Evolutionary conservation across 2,113 vertebrate genomes (phyloP).

Genomic region (Glaucomys volans): DNA sequence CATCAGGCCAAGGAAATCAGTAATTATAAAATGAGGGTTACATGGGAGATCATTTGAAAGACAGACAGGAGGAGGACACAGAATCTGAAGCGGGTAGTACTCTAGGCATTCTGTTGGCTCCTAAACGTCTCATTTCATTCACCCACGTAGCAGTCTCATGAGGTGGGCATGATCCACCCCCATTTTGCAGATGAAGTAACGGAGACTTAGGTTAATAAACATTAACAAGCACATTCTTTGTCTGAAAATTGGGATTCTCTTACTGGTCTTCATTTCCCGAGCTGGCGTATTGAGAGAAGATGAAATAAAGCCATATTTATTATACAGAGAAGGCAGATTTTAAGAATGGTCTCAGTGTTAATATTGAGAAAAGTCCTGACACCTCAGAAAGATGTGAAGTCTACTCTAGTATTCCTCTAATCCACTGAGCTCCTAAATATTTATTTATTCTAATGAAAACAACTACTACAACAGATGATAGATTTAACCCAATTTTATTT

Average conservation of each 20-base stretch:
- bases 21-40: background rate
- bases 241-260: background rate
- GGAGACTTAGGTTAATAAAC: background rate
- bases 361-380: background rate
- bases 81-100: background rate
- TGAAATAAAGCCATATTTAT: conserved; percentile 31
- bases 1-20: background rate
- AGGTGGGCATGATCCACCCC: background rate
- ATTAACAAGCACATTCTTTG: background rate
- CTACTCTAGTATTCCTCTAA: background rate
- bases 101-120: background rate
- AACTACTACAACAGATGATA: background rate
- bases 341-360: conserved; percentile 39
- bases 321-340: background rate
- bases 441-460: conserved; percentile 63
- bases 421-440: background rate
- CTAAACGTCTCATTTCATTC: background rate
- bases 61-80: background rate
- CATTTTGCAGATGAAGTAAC: conserved; percentile 27
- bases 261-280: conserved; percentile 35
- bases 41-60: background rate
- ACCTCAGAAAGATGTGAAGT: conserved; percentile 62
- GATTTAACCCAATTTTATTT: background rate
- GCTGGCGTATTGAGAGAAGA: background rate
- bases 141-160: background rate